A percentile compares a stretch with the other conserved stretches of the same genome.
Conservation (phyloP, 2,113 vertebrate species). For the Cervus canadensis region DNA sequence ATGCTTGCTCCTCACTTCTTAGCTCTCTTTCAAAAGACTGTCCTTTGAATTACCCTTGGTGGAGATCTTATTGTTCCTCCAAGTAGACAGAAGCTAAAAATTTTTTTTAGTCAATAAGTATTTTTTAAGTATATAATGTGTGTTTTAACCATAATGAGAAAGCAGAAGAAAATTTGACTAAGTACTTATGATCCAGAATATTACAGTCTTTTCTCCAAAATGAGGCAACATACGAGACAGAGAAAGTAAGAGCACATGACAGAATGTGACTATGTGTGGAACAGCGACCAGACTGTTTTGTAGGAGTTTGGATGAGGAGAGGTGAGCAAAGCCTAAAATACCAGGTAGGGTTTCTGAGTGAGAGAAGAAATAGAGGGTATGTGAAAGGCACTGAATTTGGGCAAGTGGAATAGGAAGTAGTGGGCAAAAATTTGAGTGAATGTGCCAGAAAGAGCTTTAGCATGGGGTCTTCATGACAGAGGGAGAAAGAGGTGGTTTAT, state of each 20-base stretch:
- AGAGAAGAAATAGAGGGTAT: background rate
- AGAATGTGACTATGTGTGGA: background rate
- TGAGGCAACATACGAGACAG: background rate
- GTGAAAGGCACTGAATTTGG: background rate
- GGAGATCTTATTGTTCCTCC: background rate
- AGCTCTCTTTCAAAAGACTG: background rate
- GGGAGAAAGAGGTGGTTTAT: background rate
- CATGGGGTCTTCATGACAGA: background rate
- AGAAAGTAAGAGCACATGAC: background rate
- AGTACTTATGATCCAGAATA: background rate
- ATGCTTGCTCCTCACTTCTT: background rate
- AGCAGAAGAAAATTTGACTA: background rate
- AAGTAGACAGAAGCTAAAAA: background rate
- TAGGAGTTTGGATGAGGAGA: background rate
- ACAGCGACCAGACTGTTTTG: background rate
- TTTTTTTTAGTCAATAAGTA: background rate
- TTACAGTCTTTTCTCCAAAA: background rate
- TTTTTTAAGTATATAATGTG: background rate
- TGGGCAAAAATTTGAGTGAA: background rate
- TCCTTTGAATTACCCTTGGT: background rate
- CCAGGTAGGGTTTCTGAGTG: background rate
- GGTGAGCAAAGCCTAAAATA: background rate
- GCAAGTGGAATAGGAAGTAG: background rate
- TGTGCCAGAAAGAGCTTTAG: background rate
- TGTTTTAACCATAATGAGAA: background rate